A percentile compares a stretch with the other conserved stretches of the same genome.
These are phyloP conservation scores for Maylandia zebra DNA, from an alignment of 2,113 vertebrate species.

Conservation along the genomic window DNA sequence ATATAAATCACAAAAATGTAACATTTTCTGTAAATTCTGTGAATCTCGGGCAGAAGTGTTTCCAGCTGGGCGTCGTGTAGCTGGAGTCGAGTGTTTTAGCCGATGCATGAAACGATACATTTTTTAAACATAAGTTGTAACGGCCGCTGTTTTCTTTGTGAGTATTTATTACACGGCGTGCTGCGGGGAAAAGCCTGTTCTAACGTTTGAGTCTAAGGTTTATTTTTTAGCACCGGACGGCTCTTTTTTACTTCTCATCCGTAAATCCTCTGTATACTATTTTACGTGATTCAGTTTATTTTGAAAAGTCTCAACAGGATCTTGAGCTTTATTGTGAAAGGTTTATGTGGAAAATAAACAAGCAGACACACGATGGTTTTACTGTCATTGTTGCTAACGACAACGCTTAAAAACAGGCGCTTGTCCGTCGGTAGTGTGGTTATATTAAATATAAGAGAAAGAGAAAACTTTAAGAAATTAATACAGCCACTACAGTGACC, in stretches of 20 bases:
- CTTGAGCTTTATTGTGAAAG: too few relatives aligned
- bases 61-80: accelerated
- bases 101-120: neutral
- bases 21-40: neutral
- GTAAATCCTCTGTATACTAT: accelerated
- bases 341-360: too few relatives aligned
- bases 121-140: neutral
- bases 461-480: too few relatives aligned
- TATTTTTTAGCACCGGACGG: accelerated
- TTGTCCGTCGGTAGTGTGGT: accelerated
- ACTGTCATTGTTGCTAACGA: accelerated
- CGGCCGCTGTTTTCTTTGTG: accelerated
- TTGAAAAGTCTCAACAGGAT: too few relatives aligned
- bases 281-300: too few relatives aligned
- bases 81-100: neutral
- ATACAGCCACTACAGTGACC: too few relatives aligned
- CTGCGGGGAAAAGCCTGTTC: neutral
- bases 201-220: neutral
- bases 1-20: neutral
- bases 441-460: too few relatives aligned
- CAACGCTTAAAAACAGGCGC: accelerated
- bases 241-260: accelerated
- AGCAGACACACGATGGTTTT: accelerated
- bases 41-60: neutral
- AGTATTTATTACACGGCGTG: accelerated